Conservation (phyloP, 2,888 invertebrate genomes). For the Tortricodes alternella region DNA sequence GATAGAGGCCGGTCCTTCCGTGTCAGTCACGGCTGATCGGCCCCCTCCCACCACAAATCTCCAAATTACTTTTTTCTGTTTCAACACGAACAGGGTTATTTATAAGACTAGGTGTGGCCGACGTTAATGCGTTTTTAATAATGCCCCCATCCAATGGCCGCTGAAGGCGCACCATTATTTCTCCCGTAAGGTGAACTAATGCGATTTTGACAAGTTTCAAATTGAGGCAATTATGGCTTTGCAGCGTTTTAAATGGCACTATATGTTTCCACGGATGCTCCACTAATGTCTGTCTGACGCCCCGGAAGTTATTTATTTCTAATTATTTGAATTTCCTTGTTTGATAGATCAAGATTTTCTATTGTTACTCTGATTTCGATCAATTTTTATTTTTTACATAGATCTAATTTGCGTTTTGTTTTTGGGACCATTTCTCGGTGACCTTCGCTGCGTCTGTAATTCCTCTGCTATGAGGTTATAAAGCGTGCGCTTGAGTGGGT, state of each 20-base stretch:
- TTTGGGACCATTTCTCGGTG: neutral
- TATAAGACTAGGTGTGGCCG: conserved; percentile 71
- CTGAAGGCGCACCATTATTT: conserved; percentile 70
- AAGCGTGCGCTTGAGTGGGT: neutral
- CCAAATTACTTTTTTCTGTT: conserved; percentile 76
- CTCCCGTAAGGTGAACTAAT: conserved; percentile 69
- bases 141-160: conserved; percentile 74
- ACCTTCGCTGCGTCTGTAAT: neutral
- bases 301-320: conserved; percentile 61
- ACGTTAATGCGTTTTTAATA: conserved; percentile 80
- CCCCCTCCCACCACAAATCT: conserved; percentile 67
- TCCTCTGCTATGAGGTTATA: neutral
- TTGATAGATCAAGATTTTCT: conserved; percentile 2
- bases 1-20: conserved; percentile 72
- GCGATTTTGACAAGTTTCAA: conserved; percentile 81
- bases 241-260: conserved; percentile 69
- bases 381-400: too few species aligned
- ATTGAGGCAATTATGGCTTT: conserved; percentile 77
- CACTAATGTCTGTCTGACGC: conserved; percentile 38
- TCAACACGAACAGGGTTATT: conserved; percentile 65
- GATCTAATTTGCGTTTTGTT: too few species aligned
- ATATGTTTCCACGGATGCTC: conserved; percentile 60
- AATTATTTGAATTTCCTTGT: conserved; percentile 31
- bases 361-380: neutral
- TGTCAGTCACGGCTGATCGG: conserved; percentile 78